Base-by-base conservation (phyloP, 2,113 vertebrate species). In the Xyliphius kryptos region DNA sequence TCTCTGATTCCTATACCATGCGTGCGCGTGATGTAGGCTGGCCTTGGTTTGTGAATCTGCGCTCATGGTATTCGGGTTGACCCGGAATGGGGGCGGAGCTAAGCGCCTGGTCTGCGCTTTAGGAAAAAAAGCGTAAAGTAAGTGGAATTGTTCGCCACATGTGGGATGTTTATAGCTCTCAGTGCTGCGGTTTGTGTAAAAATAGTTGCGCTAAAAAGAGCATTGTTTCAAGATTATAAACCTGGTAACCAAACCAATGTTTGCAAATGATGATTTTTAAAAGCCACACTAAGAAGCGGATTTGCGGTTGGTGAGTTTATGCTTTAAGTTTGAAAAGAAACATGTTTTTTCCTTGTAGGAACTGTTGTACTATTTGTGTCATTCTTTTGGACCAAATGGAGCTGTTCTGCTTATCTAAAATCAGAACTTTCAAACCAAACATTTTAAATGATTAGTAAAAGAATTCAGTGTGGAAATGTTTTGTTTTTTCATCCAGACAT, bases 11-110 rank as follows among this genome's bases (percentile, higher is more conserved):
- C 14, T 41, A 58, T 22, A 15, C 9, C 12, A 58, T 26, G 13
- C 11, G 12, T 15, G 7, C 1, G 1, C 1, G 20, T 22, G 15
- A 26, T 22, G 51, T n/a, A 46, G 13, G 6, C 43, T 46, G 6
- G 13, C n/a, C n/a, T n/a, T 14, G 6, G 12, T 38, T 15, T 15
- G 46, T 20, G n/a, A 14, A 19, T 60, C 14, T 12, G 11, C 17
- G 56, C 5, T 48, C 5, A 9, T 9, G 16, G 2, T 20, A n/a
- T 1, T 9, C 6, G 1, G 7, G 1, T n/a, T 48, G 54, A 48
- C 53, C 43, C n/a, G 6, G 0, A 1, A 3, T 16, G n/a, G 19
- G 52, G 65, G 65, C 65, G 65, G 55, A 26, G 65, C 26, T 36
- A 13, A 46, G 43, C 43, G 13, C 2, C 14, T 7, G 12, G 2